phyloP scores from a whole-genome alignment of 2,797 vertebrate genomes.

The Pristis pectinata region DNA sequence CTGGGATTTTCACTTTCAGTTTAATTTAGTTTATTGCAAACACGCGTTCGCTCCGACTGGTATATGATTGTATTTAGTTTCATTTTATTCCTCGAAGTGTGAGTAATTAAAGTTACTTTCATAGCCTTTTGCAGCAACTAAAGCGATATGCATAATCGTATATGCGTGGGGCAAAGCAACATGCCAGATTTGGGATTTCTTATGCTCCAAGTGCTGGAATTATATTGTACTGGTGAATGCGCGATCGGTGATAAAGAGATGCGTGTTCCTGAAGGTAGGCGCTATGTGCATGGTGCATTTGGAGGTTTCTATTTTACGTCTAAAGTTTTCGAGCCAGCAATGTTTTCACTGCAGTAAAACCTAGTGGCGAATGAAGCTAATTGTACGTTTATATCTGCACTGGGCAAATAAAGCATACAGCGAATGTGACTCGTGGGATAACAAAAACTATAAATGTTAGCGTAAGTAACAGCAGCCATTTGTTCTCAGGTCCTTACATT shows the following conservation, averaged over 20 bases:
- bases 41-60: not conserved
- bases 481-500: not conserved
- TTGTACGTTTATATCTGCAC: constrained; percentile 7
- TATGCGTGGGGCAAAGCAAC: not conserved
- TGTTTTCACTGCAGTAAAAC: not conserved
- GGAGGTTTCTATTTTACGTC: not conserved
- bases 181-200: not conserved
- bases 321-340: not conserved
- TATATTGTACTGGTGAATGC: not conserved
- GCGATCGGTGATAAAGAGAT: not conserved
- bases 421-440: constrained; percentile 20
- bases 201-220: not conserved
- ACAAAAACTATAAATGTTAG: not conserved
- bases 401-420: constrained; percentile 15
- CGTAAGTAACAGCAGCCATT: constrained; percentile 6
- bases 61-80: not conserved
- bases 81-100: not conserved
- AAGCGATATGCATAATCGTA: not conserved
- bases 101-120: not conserved
- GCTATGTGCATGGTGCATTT: not conserved
- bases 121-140: not conserved
- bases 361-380: constrained; percentile 12
- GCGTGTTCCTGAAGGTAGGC: not conserved
- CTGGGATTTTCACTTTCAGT: not conserved
- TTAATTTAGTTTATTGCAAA: not conserved